Evolutionary conservation across 2,113 vertebrate species (phyloP).

Genomic region (Channa argus): DNA sequence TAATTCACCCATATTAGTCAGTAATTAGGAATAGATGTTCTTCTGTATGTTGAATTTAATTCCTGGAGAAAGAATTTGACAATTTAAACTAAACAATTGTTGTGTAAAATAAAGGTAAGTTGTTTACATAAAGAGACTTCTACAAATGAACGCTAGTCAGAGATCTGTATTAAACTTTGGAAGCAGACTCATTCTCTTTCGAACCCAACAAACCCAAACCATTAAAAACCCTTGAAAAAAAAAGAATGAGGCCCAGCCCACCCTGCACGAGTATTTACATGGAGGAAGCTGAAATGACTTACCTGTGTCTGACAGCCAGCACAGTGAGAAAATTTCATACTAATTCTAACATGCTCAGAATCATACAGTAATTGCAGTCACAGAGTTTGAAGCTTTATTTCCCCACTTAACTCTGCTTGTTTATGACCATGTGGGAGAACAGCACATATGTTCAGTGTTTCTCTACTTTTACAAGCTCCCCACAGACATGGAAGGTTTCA

Average conservation of each 20-base stretch:
- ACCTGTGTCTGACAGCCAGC: neutral
- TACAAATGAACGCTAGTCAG: neutral
- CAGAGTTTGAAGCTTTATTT: constrained; percentile 22
- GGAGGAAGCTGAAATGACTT: neutral
- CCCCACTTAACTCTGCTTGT: constrained; percentile 23
- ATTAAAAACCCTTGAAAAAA: neutral
- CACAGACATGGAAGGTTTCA: constrained; percentile 6
- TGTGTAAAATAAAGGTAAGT: too few relatives aligned
- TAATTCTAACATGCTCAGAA: neutral
- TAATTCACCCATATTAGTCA: too few relatives aligned
- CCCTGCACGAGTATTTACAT: neutral
- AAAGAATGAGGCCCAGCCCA: neutral
- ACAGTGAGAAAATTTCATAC: neutral
- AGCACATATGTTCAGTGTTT: constrained; percentile 30
- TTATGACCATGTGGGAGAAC: constrained; percentile 29
- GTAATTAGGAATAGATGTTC: too few relatives aligned
- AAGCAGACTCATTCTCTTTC: too few relatives aligned
- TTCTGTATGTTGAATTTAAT: too few relatives aligned
- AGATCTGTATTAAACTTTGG: neutral
- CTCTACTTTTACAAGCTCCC: constrained; percentile 38
- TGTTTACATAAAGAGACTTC: too few relatives aligned
- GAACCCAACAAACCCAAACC: neutral
- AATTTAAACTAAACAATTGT: too few relatives aligned
- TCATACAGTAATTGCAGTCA: neutral
- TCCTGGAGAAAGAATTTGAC: too few relatives aligned